Base-by-base conservation (phyloP, 1,140 invertebrate genomes). In the Neodiprion virginianus region DNA sequence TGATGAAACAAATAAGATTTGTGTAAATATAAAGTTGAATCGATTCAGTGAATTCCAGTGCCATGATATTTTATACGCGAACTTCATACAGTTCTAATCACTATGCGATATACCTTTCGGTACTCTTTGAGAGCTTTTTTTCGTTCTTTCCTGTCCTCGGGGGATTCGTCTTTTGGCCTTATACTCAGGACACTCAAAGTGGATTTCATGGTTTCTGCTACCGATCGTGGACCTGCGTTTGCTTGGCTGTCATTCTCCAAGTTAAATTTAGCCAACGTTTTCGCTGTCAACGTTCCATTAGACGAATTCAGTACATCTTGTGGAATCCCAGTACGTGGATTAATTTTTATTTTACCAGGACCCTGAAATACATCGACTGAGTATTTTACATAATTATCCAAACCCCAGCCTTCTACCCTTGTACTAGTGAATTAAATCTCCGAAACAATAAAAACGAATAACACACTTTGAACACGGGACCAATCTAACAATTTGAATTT, bases 41-140 rank as follows among this genome's bases (percentile, higher is more conserved):
- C n/a, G 61, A 14, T 71, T 66, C 65, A 75, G 71, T 48, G 49
- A 40, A 49, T 49, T 49, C 14, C 72, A 65, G 74, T n/a, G 72
- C 28, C 73, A 50, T 69, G 50, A 47, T 8, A 68, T 53, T 70
- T 12, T 49, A 53, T 72, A 74, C 71, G 53, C 4, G 10, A 17
- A 69, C 10, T 23, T 28, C 3, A n/a, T 11, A 69, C 11, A 23
- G 12, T 23, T 23, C 17, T 12, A 4, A 69, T 69, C 67, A 23
- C 17, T 11, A 40, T 40, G 28, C 5, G 28, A 77, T 77, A 81
- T 84, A 92, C 91, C 84, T 90, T 92, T 87, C 95, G 92, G 82
- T 95, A 96, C 77, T 96, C 93, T 87, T 95, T 97, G 0, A 98
- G 86, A 12, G 93, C 89, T 50, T 93, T 91, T 87, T 99, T 98